Evolutionary conservation across 2,888 invertebrate species (phyloP).

Genomic region (Limnephilus marmoratus): DNA sequence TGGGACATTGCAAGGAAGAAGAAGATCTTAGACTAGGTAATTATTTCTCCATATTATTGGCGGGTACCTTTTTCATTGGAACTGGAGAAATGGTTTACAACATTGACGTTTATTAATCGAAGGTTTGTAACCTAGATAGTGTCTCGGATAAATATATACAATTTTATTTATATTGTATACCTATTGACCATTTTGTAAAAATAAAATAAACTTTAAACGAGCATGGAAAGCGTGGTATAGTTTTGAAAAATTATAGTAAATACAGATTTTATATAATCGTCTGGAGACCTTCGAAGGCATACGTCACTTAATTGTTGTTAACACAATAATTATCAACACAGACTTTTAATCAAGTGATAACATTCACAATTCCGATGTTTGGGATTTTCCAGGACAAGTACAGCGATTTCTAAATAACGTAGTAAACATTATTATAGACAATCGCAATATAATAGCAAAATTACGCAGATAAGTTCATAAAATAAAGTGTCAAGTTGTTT

Average conservation of each 20-base stretch:
- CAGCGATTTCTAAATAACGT: neutral
- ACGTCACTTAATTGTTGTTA: neutral
- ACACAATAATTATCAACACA: neutral
- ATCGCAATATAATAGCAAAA: neutral
- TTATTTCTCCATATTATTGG: too few species aligned
- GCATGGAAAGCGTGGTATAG: neutral
- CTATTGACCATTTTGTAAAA: too few species aligned
- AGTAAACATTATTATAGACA: neutral
- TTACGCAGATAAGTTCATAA: neutral
- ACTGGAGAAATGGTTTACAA: too few species aligned
- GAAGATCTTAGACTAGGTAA: too few species aligned
- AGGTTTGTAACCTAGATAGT: too few species aligned
- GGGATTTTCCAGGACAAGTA: slow-evolving; percentile 30
- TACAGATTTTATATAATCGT: neutral
- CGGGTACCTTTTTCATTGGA: too few species aligned
- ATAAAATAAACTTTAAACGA: neutral
- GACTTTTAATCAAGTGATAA: slow-evolving; percentile 16
- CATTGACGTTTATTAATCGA: too few species aligned
- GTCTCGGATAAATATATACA: too few species aligned
- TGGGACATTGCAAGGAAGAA: too few species aligned
- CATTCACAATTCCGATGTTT: neutral
- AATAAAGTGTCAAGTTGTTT: neutral
- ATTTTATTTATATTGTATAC: too few species aligned
- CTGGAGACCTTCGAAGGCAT: neutral
- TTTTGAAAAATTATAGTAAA: neutral